A percentile compares a stretch with the other conserved stretches of the same genome.
Conservation (phyloP, 2,888 invertebrate genomes). For the Pherbina coryleti region DNA sequence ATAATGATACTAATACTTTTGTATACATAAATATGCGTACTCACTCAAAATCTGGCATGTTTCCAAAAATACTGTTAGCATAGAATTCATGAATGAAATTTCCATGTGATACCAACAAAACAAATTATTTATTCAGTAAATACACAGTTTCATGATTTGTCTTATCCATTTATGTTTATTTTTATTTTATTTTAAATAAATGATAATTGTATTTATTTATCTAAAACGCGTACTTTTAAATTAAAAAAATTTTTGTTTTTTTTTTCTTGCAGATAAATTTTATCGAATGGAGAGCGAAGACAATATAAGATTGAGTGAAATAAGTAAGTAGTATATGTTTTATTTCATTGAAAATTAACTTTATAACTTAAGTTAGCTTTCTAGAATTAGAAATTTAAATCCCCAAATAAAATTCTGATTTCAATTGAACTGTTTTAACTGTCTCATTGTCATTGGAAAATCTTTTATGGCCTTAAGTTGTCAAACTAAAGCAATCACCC, state of each 20-base stretch:
- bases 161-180: not conserved
- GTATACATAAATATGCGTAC: too few species aligned
- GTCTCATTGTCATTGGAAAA: too few species aligned
- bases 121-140: conserved; percentile 29
- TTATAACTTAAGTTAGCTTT: too few species aligned
- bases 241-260: not conserved
- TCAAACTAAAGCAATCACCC: too few species aligned
- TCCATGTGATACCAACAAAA: conserved; percentile 1
- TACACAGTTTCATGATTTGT: not conserved
- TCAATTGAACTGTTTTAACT: too few species aligned
- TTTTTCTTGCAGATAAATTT: conserved; percentile 17
- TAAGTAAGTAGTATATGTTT: conserved; percentile 39
- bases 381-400: too few species aligned
- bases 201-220: not conserved
- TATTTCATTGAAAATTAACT: too few species aligned
- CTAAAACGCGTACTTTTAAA: not conserved
- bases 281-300: conserved; percentile 38
- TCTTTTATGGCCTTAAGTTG: too few species aligned
- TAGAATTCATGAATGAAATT: not conserved
- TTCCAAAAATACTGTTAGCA: conserved; percentile 4
- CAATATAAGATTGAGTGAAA: conserved; percentile 38
- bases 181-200: not conserved
- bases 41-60: not conserved
- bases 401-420: too few species aligned
- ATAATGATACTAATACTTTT: too few species aligned